Evolutionary conservation across 2,888 invertebrate species (phyloP).

Genomic region (Andrena hattorfiana): DNA sequence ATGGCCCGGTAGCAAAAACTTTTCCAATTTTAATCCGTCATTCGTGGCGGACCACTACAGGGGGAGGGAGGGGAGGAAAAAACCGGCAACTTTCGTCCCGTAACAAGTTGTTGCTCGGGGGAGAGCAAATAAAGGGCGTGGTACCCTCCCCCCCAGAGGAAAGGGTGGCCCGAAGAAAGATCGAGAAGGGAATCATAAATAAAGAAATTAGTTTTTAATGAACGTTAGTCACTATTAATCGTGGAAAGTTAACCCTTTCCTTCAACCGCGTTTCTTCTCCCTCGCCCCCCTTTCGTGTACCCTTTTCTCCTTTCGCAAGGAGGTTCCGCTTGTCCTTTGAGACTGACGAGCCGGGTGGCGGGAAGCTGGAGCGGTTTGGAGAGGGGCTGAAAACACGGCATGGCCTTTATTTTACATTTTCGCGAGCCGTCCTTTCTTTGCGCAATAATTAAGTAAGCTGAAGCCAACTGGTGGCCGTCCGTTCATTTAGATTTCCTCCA

Average conservation of each 20-base stretch:
- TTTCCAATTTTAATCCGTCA: slow-evolving; percentile 80
- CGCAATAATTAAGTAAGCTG: slow-evolving; percentile 76
- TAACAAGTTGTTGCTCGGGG: slow-evolving; percentile 74
- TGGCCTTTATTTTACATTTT: slow-evolving; percentile 76
- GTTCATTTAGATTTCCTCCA: slow-evolving; percentile 67
- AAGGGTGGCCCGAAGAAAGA: slow-evolving; percentile 61
- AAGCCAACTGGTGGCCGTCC: slow-evolving; percentile 70
- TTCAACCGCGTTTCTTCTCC: slow-evolving; percentile 19
- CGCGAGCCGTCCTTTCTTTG: slow-evolving; percentile 74
- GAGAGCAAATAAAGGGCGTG: slow-evolving; percentile 73
- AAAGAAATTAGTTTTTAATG: slow-evolving; percentile 80
- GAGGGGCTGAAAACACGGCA: slow-evolving; percentile 72
- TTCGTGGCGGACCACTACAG: slow-evolving; percentile 66
- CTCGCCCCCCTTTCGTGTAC: slow-evolving; percentile 1
- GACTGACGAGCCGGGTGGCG: slow-evolving; percentile 68
- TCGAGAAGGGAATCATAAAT: slow-evolving; percentile 75
- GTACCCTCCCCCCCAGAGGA: slow-evolving; percentile 36
- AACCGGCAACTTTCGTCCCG: slow-evolving; percentile 73
- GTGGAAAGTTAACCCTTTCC: slow-evolving; percentile 77
- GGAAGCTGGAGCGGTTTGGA: slow-evolving; percentile 58
- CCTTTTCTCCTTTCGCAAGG: slow-evolving; percentile 48
- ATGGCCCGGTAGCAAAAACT: slow-evolving; percentile 75
- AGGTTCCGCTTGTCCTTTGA: slow-evolving; percentile 73
- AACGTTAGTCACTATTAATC: slow-evolving; percentile 80
- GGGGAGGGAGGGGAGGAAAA: slow-evolving; percentile 42